These are phyloP conservation scores for Neomicropteryx cornuta DNA, from an alignment of 1,140 invertebrate genomes.

Conservation along the genomic window DNA sequence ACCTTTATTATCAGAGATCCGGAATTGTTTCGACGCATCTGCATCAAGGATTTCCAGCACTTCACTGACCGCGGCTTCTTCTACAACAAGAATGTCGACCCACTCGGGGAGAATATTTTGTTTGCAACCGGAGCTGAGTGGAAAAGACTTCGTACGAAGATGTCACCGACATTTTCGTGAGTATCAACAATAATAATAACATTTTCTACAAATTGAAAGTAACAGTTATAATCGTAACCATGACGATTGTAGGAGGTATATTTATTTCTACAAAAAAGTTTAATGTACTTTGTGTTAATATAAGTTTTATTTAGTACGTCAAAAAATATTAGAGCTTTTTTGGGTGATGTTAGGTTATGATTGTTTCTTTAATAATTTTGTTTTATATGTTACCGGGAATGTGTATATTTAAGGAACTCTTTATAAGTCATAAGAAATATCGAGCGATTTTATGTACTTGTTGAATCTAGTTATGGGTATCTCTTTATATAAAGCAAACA, in stretches of 20 bases:
- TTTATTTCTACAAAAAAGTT: not conserved
- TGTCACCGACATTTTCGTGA: constrained; percentile 39
- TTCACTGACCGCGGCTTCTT: constrained; percentile 37
- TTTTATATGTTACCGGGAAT: no score
- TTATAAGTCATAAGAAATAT: no score
- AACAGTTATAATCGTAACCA: no score
- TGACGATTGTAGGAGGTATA: not conserved
- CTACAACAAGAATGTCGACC: constrained; percentile 31
- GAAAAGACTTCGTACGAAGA: constrained; percentile 30
- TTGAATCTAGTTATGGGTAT: no score
- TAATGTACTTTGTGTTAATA: not conserved
- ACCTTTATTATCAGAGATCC: constrained; percentile 32
- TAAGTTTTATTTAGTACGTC: not conserved
- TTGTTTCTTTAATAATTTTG: no score
- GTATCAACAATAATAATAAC: constrained; percentile 10
- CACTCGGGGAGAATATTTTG: constrained; percentile 30
- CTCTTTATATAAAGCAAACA: no score
- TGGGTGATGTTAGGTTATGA: no score
- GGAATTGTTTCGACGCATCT: constrained; percentile 34
- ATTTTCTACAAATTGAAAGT: no score
- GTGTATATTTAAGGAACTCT: no score
- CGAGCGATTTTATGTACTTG: no score
- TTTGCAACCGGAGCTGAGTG: constrained; percentile 33
- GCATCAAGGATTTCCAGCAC: constrained; percentile 39
- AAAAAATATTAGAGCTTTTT: not conserved